A percentile compares a stretch with the other conserved stretches of the same genome.
Evolutionary conservation across 1,140 invertebrate genomes (phyloP).

Genomic region (Rhyacophila brunnea): DNA sequence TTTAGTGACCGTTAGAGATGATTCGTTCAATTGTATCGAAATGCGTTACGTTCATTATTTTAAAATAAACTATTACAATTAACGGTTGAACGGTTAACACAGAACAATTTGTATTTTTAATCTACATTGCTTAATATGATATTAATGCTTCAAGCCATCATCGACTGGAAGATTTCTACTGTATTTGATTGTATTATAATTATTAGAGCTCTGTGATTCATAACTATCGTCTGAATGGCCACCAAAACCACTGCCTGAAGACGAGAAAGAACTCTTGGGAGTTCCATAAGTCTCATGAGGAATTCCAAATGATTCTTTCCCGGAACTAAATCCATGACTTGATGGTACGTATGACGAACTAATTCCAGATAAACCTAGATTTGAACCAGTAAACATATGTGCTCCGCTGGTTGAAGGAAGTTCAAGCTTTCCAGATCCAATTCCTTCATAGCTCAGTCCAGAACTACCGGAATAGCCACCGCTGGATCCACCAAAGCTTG

Average conservation of each 20-base stretch:
- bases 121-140: background rate
- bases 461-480: conserved; percentile 17
- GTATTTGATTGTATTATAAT: conserved; percentile 33
- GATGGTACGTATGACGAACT: conserved; percentile 14
- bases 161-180: conserved; percentile 22
- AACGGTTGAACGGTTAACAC: background rate
- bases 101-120: background rate
- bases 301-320: conserved; percentile 6
- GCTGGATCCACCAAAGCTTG: conserved; percentile 11
- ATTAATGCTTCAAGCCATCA: conserved; percentile 13
- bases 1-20: conserved; percentile 2
- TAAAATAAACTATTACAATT: too few species aligned
- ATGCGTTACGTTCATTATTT: background rate
- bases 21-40: conserved; percentile 1
- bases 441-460: conserved; percentile 16
- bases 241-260: conserved; percentile 1
- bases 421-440: conserved; percentile 22
- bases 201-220: conserved; percentile 14
- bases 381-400: background rate
- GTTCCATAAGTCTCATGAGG: conserved; percentile 21
- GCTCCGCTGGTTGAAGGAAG: conserved; percentile 3
- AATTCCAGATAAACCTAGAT: background rate
- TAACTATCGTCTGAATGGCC: conserved; percentile 16
- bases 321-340: conserved; percentile 7
- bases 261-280: conserved; percentile 19